Evolutionary conservation across 2,888 invertebrate species (phyloP).

Genomic region (Cotesia congregata): DNA sequence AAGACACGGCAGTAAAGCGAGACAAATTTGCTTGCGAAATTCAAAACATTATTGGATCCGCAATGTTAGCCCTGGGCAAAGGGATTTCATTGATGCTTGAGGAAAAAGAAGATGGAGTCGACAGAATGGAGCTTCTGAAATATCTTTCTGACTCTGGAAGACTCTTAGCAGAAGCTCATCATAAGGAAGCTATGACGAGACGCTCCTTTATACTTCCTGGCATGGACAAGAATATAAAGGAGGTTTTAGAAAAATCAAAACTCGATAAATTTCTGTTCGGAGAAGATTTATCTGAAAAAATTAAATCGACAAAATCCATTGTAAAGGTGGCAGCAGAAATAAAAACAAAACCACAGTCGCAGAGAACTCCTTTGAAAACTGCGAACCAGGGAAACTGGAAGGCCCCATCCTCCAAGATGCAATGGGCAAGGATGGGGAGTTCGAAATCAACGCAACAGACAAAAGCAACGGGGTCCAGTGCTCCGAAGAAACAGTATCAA

Average conservation of each 20-base stretch:
- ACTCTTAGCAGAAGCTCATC: slow-evolving; percentile 37
- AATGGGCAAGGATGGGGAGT: slow-evolving; percentile 29
- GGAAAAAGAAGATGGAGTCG: slow-evolving; percentile 32
- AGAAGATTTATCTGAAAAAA: slow-evolving; percentile 39
- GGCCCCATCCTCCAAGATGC: slow-evolving; percentile 36
- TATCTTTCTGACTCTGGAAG: slow-evolving; percentile 39
- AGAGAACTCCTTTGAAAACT: slow-evolving; percentile 25
- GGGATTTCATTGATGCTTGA: slow-evolving; percentile 40
- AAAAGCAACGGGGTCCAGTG: slow-evolving; percentile 24
- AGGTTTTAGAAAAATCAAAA: slow-evolving; percentile 39
- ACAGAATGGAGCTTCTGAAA: slow-evolving; percentile 31
- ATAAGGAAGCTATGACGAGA: slow-evolving; percentile 37
- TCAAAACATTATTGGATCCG: slow-evolving; percentile 44
- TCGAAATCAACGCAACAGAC: slow-evolving; percentile 25
- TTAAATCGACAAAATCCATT: slow-evolving; percentile 42
- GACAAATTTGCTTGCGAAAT: slow-evolving; percentile 42
- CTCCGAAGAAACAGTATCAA: not conserved
- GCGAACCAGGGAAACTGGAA: slow-evolving; percentile 40
- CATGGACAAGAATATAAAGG: slow-evolving; percentile 39
- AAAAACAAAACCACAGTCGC: slow-evolving; percentile 33
- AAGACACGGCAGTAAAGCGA: slow-evolving; percentile 39
- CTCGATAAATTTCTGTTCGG: slow-evolving; percentile 42
- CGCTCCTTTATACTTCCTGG: slow-evolving; percentile 43
- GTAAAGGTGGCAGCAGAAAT: slow-evolving; percentile 40
- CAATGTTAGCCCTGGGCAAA: slow-evolving; percentile 41